phyloP scores from a whole-genome alignment of 2,797 vertebrate species.

The Bucorvus abyssinicus region DNA sequence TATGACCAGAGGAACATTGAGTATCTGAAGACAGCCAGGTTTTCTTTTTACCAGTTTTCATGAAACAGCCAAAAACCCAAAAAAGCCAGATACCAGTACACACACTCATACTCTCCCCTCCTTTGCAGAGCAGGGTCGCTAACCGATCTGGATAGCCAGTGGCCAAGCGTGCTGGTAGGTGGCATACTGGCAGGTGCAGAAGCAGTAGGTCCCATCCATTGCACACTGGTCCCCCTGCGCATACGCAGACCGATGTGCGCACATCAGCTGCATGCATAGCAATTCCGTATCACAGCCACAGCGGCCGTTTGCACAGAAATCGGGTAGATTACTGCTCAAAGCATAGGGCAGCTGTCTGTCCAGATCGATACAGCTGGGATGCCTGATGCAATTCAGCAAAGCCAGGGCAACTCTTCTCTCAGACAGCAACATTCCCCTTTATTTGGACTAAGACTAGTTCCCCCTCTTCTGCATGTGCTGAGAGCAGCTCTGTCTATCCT shows the following conservation, averaged over 20 bases:
- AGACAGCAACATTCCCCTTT: neutral
- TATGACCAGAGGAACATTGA: neutral
- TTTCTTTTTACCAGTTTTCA: neutral
- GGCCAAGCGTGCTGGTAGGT: neutral
- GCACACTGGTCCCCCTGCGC: neutral
- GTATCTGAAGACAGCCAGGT: neutral
- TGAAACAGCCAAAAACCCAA: neutral
- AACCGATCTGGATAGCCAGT: neutral
- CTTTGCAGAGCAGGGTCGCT: neutral
- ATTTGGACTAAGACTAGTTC: neutral
- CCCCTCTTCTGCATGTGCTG: neutral
- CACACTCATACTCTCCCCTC: neutral
- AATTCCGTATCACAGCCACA: neutral
- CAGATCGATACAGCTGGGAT: neutral
- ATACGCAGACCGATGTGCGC: accelerated
- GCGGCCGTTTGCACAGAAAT: neutral
- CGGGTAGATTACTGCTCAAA: neutral
- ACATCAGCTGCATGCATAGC: neutral
- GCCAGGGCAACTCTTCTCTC: neutral
- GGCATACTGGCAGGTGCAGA: neutral
- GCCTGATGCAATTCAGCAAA: neutral
- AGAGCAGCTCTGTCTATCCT: neutral
- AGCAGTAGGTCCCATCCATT: neutral
- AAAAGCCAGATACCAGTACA: neutral
- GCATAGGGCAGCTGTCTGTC: neutral